These are phyloP conservation scores for Todiramphus chloris DNA, from an alignment of 2,113 vertebrate species.

Conservation along the genomic window DNA sequence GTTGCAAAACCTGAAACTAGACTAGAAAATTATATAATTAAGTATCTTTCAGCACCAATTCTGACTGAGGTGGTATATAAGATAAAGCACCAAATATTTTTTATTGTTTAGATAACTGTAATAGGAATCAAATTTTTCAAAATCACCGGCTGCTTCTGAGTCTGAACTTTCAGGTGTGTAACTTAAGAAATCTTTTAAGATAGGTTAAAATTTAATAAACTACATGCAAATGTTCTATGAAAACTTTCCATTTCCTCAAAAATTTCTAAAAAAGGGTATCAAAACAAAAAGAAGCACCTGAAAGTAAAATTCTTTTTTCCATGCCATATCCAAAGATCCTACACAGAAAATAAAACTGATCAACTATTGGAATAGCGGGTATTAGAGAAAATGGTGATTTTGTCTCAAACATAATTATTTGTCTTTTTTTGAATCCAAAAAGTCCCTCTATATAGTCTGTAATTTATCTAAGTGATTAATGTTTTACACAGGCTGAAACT, in stretches of 20 bases:
- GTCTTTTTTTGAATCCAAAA: neutral
- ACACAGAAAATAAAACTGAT: neutral
- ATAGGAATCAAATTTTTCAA: neutral
- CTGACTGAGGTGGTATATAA: neutral
- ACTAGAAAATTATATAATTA: neutral
- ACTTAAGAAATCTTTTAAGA: neutral
- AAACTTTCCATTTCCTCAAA: neutral
- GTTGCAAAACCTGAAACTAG: neutral
- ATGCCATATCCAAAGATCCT: neutral
- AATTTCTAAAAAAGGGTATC: neutral
- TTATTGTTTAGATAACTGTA: neutral
- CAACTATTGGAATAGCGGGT: neutral
- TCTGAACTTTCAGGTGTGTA: neutral
- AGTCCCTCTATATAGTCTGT: neutral
- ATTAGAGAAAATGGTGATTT: neutral
- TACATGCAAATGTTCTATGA: neutral
- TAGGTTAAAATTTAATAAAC: neutral
- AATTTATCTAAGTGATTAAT: neutral
- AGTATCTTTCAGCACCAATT: neutral
- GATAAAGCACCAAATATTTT: neutral
- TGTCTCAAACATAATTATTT: neutral
- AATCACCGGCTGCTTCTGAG: neutral
- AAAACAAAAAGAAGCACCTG: neutral
- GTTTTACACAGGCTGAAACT: neutral
- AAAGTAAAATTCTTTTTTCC: neutral